Conservation (phyloP, 92 coral and sea anemone genomes). For the Isaurus tuberculatus region DNA sequence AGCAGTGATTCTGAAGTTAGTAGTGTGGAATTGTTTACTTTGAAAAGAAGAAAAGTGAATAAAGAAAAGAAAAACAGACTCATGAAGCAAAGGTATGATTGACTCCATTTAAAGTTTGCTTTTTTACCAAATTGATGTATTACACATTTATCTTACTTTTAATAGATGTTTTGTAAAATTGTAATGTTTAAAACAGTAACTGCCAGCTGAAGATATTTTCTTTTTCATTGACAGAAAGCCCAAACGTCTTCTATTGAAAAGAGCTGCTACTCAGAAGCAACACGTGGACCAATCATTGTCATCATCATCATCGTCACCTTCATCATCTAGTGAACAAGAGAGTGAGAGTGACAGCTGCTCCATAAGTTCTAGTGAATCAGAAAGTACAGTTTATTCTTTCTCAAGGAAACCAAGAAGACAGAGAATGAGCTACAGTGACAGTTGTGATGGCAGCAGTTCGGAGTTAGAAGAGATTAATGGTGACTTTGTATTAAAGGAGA, state of each 20-base stretch:
- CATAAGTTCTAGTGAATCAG: conserved; percentile 17
- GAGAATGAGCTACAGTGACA: conserved; percentile 11
- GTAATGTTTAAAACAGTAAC: no score
- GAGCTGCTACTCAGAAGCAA: conserved; percentile 25
- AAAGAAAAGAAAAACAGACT: no score
- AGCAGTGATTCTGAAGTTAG: no score
- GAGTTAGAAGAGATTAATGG: conserved; percentile 27
- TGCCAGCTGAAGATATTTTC: no score
- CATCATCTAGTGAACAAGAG: background rate
- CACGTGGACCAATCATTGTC: no score
- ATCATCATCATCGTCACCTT: background rate
- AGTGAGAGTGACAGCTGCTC: conserved; percentile 18
- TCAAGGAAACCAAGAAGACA: background rate
- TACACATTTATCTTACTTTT: no score
- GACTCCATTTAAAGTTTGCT: no score
- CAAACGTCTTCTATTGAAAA: conserved; percentile 1
- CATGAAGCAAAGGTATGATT: no score
- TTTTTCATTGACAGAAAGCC: conserved; percentile 22
- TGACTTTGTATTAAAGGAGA: conserved; percentile 22
- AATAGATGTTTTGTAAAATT: no score
- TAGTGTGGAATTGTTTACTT: no score
- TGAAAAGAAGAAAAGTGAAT: no score
- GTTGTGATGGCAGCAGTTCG: background rate
- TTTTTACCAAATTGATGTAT: no score
- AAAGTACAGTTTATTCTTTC: conserved; percentile 12